Evolutionary conservation across 1,140 invertebrate species (phyloP), one percentile per base, ranked within the genome.

Genomic region (Belonocnema kinseyi): DNA sequence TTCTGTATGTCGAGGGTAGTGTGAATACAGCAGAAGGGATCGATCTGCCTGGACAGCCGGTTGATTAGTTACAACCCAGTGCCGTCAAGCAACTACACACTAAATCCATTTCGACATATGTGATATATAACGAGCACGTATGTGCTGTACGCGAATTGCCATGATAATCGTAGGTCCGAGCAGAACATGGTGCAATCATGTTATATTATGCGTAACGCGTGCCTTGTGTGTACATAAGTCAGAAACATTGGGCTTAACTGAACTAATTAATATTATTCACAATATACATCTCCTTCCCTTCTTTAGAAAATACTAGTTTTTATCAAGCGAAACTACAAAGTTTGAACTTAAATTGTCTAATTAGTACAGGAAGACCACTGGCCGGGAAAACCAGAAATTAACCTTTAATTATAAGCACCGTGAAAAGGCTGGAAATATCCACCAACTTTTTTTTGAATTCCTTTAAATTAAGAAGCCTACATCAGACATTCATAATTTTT

Each of bases 121-220:
- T 74, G 46, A 61, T 71, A 33, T 76, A 72, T 61, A 52, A 56
- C 40, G 76, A 73, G 72, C 78, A 78, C 76, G 77, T 83, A 78
- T 70, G 51, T 71, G 33, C 70, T 46, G 70, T 72, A 77, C 79
- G 77, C 80, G 76, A 80, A 82, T 54, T 82, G 80, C 82, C 78
- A 79, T 79, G 81, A 82, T 87, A 85, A 88, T 88, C 82, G 79
- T 83, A 87, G 82, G 83, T 87, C 85, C 77, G 78, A 84, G 80
- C 78, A 66, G 78, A 87, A 87, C 88, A 88, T 80, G 83, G 58
- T 72, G 80, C 85, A 87, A 87, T 89, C 87, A 88, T 89, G 88
- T 88, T 86, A 82, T 79, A 89, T 89, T 88, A 88, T 88, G 85
- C 85, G 85, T 82, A 80, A 88, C 83, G 85, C 80, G 80, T 83